Evolutionary conservation across 35 echinoderm and acorn worm species (phyloP).

Genomic region (Ptychodera flava): DNA sequence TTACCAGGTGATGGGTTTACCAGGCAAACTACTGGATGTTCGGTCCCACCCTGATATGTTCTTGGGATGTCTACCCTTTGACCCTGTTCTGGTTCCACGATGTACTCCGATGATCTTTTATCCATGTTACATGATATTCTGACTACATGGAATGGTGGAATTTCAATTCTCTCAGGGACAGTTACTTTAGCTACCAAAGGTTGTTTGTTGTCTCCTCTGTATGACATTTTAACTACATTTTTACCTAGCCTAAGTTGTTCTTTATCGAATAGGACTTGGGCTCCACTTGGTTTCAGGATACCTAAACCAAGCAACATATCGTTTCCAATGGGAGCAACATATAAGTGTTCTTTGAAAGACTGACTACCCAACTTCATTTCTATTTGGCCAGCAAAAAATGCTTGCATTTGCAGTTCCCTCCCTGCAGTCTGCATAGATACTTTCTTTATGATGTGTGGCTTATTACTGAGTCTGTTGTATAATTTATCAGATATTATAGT

Average conservation of each 20-base stretch:
- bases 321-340: conserved; percentile 50
- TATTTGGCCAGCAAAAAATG: conserved; percentile 18
- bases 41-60: neutral
- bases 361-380: conserved; percentile 13
- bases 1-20: conserved; percentile 12
- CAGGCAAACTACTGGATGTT: conserved; percentile 9
- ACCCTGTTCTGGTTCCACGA: conserved; percentile 21
- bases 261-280: conserved; percentile 6
- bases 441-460: neutral
- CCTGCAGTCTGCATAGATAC: neutral
- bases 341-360: conserved; percentile 6
- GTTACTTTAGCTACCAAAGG: conserved; percentile 4
- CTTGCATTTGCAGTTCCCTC: conserved; percentile 15
- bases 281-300: conserved; percentile 12
- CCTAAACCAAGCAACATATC: conserved; percentile 52
- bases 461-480: neutral
- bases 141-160: conserved; percentile 26
- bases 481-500: neutral
- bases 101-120: conserved; percentile 9
- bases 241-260: conserved; percentile 2
- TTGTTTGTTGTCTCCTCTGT: neutral
- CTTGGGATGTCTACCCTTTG: neutral
- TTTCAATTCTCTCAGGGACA: neutral
- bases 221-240: conserved; percentile 12
- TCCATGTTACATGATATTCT: conserved; percentile 15